Conservation (phyloP, 2,888 invertebrate genomes). For the Cyaniris semiargus region DNA sequence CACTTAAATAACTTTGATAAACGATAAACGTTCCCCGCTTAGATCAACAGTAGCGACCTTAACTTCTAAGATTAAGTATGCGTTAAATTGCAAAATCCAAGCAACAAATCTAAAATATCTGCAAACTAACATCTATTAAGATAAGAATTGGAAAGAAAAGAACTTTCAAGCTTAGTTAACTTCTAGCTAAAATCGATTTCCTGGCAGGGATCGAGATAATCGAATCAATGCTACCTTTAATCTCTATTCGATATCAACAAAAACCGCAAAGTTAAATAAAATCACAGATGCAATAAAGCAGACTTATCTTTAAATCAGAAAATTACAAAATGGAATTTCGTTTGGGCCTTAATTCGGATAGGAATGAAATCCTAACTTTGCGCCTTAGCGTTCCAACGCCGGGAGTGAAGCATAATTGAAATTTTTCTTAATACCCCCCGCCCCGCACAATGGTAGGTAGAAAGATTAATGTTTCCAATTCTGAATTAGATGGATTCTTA, state of each 20-base stretch:
- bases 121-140: conserved; percentile 43
- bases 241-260: conserved; percentile 42
- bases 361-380: conserved; percentile 55
- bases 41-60: neutral
- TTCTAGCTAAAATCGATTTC: conserved; percentile 47
- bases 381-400: conserved; percentile 48
- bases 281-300: conserved; percentile 44
- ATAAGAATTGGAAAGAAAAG: conserved; percentile 41
- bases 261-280: conserved; percentile 37
- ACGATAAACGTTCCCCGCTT: conserved; percentile 8
- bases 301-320: conserved; percentile 53
- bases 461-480: conserved; percentile 38
- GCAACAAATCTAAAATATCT: conserved; percentile 41
- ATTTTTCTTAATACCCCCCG: conserved; percentile 61
- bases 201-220: conserved; percentile 45
- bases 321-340: conserved; percentile 65
- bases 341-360: conserved; percentile 60
- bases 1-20: neutral
- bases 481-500: conserved; percentile 27
- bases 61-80: neutral
- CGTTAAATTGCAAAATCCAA: conserved; percentile 33
- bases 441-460: conserved; percentile 43
- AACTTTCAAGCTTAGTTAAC: conserved; percentile 47
- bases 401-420: conserved; percentile 58
- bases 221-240: conserved; percentile 44